phyloP scores from a whole-genome alignment of 2,888 invertebrate species.

The Lobophora halterata region DNA sequence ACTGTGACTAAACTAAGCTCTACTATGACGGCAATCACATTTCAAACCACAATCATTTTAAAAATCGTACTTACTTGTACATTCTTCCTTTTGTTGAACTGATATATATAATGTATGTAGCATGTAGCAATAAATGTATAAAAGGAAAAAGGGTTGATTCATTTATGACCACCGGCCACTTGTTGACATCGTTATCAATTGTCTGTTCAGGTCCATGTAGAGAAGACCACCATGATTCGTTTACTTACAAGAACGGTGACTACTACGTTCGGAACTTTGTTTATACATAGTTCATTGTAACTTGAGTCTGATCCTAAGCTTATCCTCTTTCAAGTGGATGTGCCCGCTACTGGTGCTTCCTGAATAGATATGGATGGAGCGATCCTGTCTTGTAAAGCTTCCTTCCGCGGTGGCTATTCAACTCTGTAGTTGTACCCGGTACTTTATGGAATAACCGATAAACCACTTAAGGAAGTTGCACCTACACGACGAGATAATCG shows the following conservation, averaged over 20 bases:
- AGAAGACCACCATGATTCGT: constrained; percentile 51
- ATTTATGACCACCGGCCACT: constrained; percentile 30
- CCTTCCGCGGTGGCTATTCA: constrained; percentile 61
- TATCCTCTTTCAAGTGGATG: constrained; percentile 59
- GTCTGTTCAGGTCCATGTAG: constrained; percentile 25
- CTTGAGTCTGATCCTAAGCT: constrained; percentile 55
- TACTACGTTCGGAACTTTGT: constrained; percentile 30
- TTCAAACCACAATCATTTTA: constrained; percentile 21
- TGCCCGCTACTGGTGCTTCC: constrained; percentile 60
- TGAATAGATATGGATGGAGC: constrained; percentile 65
- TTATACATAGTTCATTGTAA: constrained; percentile 54
- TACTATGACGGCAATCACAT: constrained; percentile 22
- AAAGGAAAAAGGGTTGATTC: constrained; percentile 31
- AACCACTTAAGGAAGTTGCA: constrained; percentile 64
- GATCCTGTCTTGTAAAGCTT: constrained; percentile 66
- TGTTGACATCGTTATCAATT: constrained; percentile 34
- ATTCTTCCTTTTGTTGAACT: constrained; percentile 12
- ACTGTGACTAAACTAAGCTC: constrained; percentile 43
- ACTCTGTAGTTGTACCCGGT: constrained; percentile 29
- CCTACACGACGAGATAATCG: constrained; percentile 37
- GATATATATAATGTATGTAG: too few relatives aligned
- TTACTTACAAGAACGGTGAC: constrained; percentile 26
- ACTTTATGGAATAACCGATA: constrained; percentile 56
- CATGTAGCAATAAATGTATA: too few relatives aligned
- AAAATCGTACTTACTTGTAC: not conserved